Conservation (phyloP, 2,113 vertebrate species). For the Hyperoodon ampullatus region DNA sequence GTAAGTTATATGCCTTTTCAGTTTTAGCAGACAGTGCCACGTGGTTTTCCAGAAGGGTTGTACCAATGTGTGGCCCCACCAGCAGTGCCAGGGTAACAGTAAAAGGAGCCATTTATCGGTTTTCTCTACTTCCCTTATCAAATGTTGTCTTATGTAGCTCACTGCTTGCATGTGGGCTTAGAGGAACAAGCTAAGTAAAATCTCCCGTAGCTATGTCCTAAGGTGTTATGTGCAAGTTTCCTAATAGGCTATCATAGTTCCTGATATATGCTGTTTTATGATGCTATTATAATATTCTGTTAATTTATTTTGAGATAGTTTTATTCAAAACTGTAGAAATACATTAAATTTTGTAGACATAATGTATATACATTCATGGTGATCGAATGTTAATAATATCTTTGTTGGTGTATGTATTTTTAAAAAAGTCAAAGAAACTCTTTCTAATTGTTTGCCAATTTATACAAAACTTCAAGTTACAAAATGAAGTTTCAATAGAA, state of each 20-base stretch:
- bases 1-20: background rate
- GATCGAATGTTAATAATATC: background rate
- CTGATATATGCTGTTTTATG: background rate
- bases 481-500: background rate
- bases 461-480: background rate
- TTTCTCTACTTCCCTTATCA: background rate
- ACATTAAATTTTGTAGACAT: background rate
- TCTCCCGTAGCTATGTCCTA: background rate
- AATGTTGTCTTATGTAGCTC: background rate
- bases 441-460: background rate
- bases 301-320: background rate
- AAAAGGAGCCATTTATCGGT: background rate
- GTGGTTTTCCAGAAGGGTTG: background rate
- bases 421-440: background rate
- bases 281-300: background rate
- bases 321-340: background rate
- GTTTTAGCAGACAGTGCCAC: fast-evolving
- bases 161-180: background rate
- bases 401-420: background rate
- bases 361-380: background rate
- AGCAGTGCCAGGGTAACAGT: too few species aligned
- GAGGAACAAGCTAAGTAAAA: background rate
- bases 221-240: background rate
- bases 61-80: background rate
- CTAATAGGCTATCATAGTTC: background rate